Evolutionary conservation across 92 coral and sea anemone species (phyloP).

Genomic region (Pocillopora meandrina): DNA sequence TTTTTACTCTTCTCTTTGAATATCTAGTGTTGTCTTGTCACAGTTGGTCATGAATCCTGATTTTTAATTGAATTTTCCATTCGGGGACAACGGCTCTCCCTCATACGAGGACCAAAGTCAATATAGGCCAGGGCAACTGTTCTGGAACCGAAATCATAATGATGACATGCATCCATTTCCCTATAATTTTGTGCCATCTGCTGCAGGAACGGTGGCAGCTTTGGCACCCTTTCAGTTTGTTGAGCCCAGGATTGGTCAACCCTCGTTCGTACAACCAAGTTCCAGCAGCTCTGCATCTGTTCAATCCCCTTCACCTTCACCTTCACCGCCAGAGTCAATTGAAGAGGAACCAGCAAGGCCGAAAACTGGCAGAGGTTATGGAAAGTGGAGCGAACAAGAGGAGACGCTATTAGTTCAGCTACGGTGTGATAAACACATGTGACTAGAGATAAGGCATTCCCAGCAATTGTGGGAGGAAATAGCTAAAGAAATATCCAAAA

Average conservation of each 20-base stretch:
- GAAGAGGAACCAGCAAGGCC: background rate
- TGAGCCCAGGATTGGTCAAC: background rate
- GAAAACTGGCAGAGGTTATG: slow-evolving; percentile 16
- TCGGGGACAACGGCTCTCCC: no score
- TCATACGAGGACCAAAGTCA: background rate
- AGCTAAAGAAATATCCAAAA: slow-evolving; percentile 10
- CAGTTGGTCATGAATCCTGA: no score
- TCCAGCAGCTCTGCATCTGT: background rate
- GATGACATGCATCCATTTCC: background rate
- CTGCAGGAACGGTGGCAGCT: background rate
- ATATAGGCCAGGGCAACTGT: background rate
- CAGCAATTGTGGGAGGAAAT: slow-evolving; percentile 44
- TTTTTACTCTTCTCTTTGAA: no score
- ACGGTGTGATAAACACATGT: slow-evolving; percentile 29
- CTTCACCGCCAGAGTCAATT: background rate
- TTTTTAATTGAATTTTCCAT: no score
- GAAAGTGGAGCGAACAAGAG: slow-evolving; percentile 41
- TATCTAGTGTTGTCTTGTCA: no score
- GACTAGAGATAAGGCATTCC: slow-evolving; percentile 34
- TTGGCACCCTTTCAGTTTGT: background rate
- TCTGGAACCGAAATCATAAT: background rate
- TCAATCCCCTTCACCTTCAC: background rate
- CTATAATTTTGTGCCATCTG: background rate
- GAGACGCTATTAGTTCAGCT: slow-evolving; percentile 18
- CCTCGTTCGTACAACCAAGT: background rate